These are phyloP conservation scores for Heliocidaris erythrogramma DNA, from an alignment of 35 echinoderm and acorn worm species.

Conservation along the genomic window DNA sequence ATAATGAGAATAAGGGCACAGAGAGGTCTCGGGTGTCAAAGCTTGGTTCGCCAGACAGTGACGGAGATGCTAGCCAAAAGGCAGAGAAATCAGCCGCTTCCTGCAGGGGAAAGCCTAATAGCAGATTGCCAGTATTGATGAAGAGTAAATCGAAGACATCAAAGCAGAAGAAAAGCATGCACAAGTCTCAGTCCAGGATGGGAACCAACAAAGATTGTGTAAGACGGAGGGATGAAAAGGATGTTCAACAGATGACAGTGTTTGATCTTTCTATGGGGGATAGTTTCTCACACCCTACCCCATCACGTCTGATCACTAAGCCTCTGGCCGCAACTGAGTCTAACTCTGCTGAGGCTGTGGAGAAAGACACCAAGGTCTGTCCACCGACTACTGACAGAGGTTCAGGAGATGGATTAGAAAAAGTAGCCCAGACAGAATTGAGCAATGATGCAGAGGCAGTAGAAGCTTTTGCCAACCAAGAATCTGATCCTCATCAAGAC, in stretches of 20 bases:
- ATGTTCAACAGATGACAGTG: slow-evolving; percentile 9
- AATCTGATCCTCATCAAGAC: background rate
- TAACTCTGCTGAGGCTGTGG: background rate
- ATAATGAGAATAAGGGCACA: background rate
- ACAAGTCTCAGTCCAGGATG: background rate
- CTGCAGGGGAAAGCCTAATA: background rate
- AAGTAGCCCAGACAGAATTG: background rate
- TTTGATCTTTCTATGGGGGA: slow-evolving; percentile 40
- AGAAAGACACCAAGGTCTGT: background rate
- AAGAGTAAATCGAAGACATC: background rate
- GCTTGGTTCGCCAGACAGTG: background rate
- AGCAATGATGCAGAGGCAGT: background rate
- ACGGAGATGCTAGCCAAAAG: background rate
- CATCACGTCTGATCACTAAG: background rate
- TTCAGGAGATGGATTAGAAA: background rate
- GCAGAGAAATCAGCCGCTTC: background rate
- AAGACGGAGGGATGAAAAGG: background rate
- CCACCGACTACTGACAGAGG: background rate
- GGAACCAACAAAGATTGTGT: background rate
- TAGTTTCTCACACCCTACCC: slow-evolving; percentile 34
- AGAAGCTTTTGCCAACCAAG: background rate
- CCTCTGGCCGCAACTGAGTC: background rate
- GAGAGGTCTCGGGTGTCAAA: background rate
- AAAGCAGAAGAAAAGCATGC: background rate
- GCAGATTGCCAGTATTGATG: slow-evolving; percentile 16